Conservation (phyloP, 2,888 invertebrate genomes). For the Nomada lathburiana region DNA sequence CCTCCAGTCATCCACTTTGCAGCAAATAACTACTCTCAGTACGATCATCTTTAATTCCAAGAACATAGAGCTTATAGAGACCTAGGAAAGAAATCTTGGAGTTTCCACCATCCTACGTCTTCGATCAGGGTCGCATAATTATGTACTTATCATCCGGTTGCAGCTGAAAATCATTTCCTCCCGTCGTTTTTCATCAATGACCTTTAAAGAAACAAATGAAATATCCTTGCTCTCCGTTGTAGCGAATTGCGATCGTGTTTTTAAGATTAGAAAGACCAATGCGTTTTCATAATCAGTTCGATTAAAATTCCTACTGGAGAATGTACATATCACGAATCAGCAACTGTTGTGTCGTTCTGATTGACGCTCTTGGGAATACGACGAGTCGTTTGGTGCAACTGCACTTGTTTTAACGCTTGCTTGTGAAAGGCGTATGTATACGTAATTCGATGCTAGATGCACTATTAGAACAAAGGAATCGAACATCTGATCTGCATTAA, state of each 20-base stretch:
- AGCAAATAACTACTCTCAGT: not conserved
- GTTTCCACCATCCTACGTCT: conserved; percentile 28
- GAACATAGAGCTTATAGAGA: conserved; percentile 35
- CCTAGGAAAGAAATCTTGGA: conserved; percentile 14
- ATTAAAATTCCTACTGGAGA: conserved; percentile 5
- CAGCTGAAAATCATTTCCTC: conserved; percentile 4
- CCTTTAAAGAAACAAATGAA: conserved; percentile 4
- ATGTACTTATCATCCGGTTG: not conserved
- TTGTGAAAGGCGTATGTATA: conserved; percentile 32
- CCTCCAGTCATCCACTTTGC: conserved; percentile 8
- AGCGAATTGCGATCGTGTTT: not conserved
- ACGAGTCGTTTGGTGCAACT: conserved; percentile 49
- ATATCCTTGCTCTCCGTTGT: not conserved
- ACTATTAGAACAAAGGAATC: conserved; percentile 47
- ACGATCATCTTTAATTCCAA: conserved; percentile 3
- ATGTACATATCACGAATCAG: not conserved
- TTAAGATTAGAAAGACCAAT: not conserved
- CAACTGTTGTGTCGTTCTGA: not conserved
- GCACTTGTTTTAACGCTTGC: conserved; percentile 53
- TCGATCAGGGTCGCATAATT: conserved; percentile 14
- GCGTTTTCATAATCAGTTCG: not conserved
- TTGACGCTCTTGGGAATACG: conserved; percentile 14
- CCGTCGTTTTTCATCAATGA: not conserved
- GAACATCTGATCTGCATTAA: conserved; percentile 3
- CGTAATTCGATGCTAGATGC: conserved; percentile 9